Base-by-base conservation (phyloP, 2,797 vertebrate species). In the Oreochromis grahami region DNA sequence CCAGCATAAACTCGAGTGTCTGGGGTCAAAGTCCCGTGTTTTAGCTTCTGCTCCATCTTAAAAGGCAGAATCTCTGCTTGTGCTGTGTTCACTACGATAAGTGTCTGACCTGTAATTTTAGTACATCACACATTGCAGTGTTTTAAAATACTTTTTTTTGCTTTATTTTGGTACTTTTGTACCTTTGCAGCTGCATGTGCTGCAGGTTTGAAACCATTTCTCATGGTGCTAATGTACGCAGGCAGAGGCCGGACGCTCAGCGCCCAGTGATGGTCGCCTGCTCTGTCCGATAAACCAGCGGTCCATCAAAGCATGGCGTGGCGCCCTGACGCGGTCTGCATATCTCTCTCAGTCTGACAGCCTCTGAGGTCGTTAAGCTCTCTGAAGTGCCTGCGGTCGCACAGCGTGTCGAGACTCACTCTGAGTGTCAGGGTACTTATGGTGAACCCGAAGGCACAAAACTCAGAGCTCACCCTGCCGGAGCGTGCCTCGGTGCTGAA, bases 271-370 rank as follows among this genome's bases (percentile, higher is more conserved):
- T 13, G 68, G 26, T 3, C 10, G 26, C 45, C 70, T 50, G 70
- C 45, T 50, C 70, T 32, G 43, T 8, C 70, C 17, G 10, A 50
- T 74, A 50, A 74, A 50, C 24, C 68, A 50, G 29, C 0, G 6
- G 68, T 74, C 2, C 15, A 5, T 4, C 32, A 43, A 74, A 32
- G 15, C 1, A 6, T 1, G 3, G 11, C 4, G 6, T 4, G 4
- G 68, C 1, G 0, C 26, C 7, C 0, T 32, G 43, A 74, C 41
- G 2, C 0, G 1, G 0, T 41, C 60, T 65, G 34, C 24, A 38
- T 43, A 43, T 70, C 7, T 68, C 13, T 43, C 7, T 32, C 43
- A 1, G 3, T 50, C 26, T 50, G 68, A 50, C 10, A 13, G 43
- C 43, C 68, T 74, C 19, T 12, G 60, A 65, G 34, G 34, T 21